Evolutionary conservation across 2,113 vertebrate genomes (phyloP).

Genomic region (Neodontobutis hainanensis): DNA sequence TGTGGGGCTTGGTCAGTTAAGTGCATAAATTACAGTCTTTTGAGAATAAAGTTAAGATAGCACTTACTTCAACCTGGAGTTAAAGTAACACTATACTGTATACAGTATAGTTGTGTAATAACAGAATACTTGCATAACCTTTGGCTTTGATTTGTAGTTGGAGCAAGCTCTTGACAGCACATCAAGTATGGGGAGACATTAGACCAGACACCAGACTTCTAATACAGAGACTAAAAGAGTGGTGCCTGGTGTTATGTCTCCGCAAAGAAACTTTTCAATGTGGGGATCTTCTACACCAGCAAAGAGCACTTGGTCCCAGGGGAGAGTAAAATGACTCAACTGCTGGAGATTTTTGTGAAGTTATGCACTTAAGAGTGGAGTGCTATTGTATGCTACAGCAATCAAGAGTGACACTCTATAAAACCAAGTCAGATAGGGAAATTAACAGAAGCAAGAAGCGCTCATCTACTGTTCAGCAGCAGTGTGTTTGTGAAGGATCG

Average conservation of each 20-base stretch:
- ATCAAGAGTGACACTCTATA: no score
- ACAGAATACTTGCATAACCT: slow-evolving; percentile 39
- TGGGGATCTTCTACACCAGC: slow-evolving; percentile 23
- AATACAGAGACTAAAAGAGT: slow-evolving; percentile 11
- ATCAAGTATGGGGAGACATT: slow-evolving; percentile 3
- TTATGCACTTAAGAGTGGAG: background rate
- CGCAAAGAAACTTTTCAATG: slow-evolving; percentile 25
- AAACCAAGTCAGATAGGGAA: no score
- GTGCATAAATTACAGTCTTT: slow-evolving; percentile 29
- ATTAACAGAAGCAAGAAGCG: no score
- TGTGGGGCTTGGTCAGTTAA: background rate
- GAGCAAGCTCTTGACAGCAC: slow-evolving; percentile 17
- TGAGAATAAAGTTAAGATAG: slow-evolving; percentile 7
- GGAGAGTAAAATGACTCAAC: slow-evolving; percentile 11
- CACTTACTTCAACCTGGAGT: slow-evolving; percentile 38
- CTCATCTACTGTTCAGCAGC: no score
- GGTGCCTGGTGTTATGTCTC: slow-evolving; percentile 18
- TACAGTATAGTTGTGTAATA: slow-evolving; percentile 35
- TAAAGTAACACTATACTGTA: slow-evolving; percentile 37
- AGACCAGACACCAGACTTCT: background rate
- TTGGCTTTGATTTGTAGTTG: slow-evolving; percentile 36
- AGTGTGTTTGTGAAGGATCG: no score
- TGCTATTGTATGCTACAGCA: background rate
- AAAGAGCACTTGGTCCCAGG: slow-evolving; percentile 4
- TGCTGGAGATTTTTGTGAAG: slow-evolving; percentile 21